These are phyloP conservation scores for Dermatophagoides farinae DNA, from an alignment of 1,140 invertebrate species.

Conservation along the genomic window DNA sequence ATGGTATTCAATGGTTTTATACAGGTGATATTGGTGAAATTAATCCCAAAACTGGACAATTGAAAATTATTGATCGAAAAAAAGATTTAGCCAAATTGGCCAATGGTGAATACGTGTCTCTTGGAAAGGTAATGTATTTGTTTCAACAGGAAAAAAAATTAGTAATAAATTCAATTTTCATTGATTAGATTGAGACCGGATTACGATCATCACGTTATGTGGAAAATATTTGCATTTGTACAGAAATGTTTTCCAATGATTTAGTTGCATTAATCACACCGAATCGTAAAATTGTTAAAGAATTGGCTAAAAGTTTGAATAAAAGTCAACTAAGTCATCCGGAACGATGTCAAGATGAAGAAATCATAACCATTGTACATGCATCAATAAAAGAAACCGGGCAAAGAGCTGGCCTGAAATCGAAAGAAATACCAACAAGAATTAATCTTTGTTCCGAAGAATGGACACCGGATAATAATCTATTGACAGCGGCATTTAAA, in stretches of 20 bases:
- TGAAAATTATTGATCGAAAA: conserved; percentile 82
- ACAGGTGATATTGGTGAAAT: conserved; percentile 90
- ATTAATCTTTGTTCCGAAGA: conserved; percentile 24
- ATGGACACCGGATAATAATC: conserved; percentile 31
- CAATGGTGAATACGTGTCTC: conserved; percentile 67
- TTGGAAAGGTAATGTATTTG: conserved; percentile 24
- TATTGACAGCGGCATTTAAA: conserved; percentile 33
- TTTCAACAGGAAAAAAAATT: no score
- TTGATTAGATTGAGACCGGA: conserved; percentile 38
- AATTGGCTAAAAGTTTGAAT: conserved; percentile 41
- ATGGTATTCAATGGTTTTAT: conserved; percentile 29
- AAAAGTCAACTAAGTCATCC: conserved; percentile 38
- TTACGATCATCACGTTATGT: conserved; percentile 78
- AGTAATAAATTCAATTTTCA: neutral
- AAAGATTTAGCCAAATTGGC: conserved; percentile 95
- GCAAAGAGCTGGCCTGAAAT: conserved; percentile 35
- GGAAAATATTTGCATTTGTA: conserved; percentile 88
- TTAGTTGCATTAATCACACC: conserved; percentile 80
- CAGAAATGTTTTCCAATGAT: conserved; percentile 57
- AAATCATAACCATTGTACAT: conserved; percentile 35
- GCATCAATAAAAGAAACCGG: conserved; percentile 54
- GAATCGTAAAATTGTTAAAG: conserved; percentile 40
- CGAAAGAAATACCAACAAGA: conserved; percentile 27
- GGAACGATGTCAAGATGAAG: conserved; percentile 45
- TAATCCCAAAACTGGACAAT: conserved; percentile 70